These are phyloP conservation scores for Clepsis dumicolana DNA, from an alignment of 2,888 invertebrate genomes.

Conservation along the genomic window DNA sequence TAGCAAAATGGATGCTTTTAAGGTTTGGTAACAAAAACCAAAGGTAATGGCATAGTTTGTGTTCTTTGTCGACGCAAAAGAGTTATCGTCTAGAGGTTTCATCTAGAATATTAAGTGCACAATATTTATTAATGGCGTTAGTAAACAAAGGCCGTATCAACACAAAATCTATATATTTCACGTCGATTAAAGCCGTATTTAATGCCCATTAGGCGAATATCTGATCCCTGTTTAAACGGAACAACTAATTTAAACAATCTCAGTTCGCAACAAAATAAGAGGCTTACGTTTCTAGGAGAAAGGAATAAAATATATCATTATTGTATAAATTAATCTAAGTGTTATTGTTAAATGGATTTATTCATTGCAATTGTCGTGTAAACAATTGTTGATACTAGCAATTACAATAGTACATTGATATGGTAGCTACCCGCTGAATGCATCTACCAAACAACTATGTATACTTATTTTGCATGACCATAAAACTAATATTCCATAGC, in stretches of 20 bases:
- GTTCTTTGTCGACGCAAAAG: background rate
- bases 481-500: background rate
- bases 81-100: no score
- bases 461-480: background rate
- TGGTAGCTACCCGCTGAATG: background rate
- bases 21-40: background rate
- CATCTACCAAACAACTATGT: background rate
- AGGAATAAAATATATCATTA: constrained; percentile 3
- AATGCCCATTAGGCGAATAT: background rate
- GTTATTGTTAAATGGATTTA: constrained; percentile 25
- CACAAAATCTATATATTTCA: background rate
- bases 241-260: background rate
- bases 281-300: background rate
- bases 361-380: constrained; percentile 6
- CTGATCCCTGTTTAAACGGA: background rate
- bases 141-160: no score
- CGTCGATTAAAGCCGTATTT: background rate
- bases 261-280: background rate
- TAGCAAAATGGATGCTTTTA: background rate
- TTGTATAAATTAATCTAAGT: constrained; percentile 6
- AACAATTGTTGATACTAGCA: constrained; percentile 1
- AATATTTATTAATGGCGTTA: no score
- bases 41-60: background rate
- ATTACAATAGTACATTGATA: background rate
- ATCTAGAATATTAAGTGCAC: no score